Base-by-base conservation (phyloP, 53 echinoderm and acorn worm genomes). In the Patiria pectinifera region DNA sequence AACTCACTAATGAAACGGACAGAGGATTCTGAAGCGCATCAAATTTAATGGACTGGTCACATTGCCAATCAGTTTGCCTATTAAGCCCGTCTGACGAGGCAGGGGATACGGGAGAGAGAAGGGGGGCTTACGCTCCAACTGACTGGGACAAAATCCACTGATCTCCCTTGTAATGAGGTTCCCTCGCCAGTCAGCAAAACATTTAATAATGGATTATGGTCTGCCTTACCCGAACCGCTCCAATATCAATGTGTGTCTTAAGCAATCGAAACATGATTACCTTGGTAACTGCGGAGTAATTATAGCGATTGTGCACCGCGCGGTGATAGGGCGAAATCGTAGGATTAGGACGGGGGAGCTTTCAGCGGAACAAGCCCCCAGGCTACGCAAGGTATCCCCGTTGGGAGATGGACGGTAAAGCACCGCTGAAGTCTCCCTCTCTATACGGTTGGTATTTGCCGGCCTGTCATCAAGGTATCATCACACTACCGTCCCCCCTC, bases 241-340 rank as follows among this genome's bases (percentile, higher is more conserved):
- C 92, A 85, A 92, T 85, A 83, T 83, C 83, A 83, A 76, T 76
- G 83, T 61, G 91, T 91, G 84, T 92, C 85, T 92, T 92, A 92
- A 83, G 92, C 86, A 92, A 92, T 86, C 80, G 92, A 92, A 92
- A 92, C 92, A 86, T 86, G 92, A 86, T 92, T 92, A 92, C 92
- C 86, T 86, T 80, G 81, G 86, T 92, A 92, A 86, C 92, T 80
- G 86, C 62, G 58, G 86, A 79, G 86, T 92, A 92, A 92, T 92
- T 92, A 92, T 92, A 86, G 80, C 26, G 86, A 92, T 92, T 92
- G 92, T 92, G 80, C 90, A 80, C 62, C 81, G 90, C 90, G 16
- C 80, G 90, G 81, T 81, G 90, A 90, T 90, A 80, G 80, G 62
- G 63, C 59, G 90, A 81, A 90, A 90, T 90, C 81, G 81, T 66